Evolutionary conservation across 2,888 invertebrate species (phyloP).

Genomic region (Clepsis dumicolana): DNA sequence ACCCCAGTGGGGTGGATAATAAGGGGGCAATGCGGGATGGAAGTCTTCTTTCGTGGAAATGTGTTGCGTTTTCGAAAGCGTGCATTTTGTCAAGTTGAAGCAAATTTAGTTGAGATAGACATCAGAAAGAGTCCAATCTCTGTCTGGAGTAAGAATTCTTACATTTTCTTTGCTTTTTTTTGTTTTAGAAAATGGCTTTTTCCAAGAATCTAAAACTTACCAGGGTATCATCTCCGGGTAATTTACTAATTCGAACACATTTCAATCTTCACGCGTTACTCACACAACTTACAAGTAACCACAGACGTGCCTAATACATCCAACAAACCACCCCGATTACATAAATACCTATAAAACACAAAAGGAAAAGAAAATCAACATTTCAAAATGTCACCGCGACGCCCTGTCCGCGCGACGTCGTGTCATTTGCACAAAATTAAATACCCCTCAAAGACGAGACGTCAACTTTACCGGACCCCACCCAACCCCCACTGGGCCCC

Average conservation of each 20-base stretch:
- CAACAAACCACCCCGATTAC: background rate
- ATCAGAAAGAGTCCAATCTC: background rate
- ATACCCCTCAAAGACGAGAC: conserved; percentile 74
- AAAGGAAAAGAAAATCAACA: conserved; percentile 29
- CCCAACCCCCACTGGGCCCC: conserved; percentile 32
- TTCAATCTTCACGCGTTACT: background rate
- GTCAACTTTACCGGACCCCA: conserved; percentile 60
- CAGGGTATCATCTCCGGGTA: too few species aligned
- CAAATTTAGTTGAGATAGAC: conserved; percentile 25
- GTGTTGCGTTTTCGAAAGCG: conserved; percentile 65
- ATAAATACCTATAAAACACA: conserved; percentile 1
- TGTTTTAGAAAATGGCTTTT: background rate
- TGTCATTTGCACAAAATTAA: conserved; percentile 84
- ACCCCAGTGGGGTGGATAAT: conserved; percentile 73
- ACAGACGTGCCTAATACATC: background rate
- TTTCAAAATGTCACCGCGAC: conserved; percentile 46
- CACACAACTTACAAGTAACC: background rate
- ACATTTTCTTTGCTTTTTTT: background rate
- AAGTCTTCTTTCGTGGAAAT: conserved; percentile 73
- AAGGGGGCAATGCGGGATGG: conserved; percentile 72
- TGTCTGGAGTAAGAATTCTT: background rate
- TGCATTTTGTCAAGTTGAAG: conserved; percentile 37
- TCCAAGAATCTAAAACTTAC: too few species aligned
- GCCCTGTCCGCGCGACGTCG: conserved; percentile 56
- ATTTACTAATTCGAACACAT: background rate